A percentile compares a stretch with the other conserved stretches of the same genome.
These are phyloP conservation scores for Adela reaumurella DNA, from an alignment of 2,888 invertebrate genomes.

Conservation along the genomic window DNA sequence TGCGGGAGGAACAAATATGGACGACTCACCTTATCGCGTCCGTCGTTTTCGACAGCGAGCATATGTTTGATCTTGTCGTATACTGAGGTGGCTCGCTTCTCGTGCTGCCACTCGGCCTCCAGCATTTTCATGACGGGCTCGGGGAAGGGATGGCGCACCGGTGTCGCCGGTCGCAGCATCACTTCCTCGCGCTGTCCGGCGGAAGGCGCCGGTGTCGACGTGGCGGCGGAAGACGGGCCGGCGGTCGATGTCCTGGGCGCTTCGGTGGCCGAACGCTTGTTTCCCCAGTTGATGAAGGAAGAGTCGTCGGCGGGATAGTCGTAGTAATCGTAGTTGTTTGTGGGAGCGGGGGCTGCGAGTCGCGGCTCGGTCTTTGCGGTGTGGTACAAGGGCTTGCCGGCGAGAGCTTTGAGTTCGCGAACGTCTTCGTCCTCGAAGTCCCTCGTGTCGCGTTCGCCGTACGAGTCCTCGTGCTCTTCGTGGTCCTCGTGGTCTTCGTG, in stretches of 20 bases:
- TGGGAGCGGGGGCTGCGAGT: constrained; percentile 18
- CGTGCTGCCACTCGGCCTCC: constrained; percentile 21
- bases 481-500: constrained; percentile 6
- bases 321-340: constrained; percentile 22
- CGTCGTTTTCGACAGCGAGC: constrained; percentile 48
- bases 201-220: constrained; percentile 30
- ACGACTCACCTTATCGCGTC: constrained; percentile 53
- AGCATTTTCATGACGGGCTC: constrained; percentile 50
- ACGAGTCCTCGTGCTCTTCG: constrained; percentile 11
- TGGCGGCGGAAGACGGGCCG: not conserved
- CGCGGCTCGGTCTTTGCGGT: constrained; percentile 42
- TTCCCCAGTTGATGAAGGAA: constrained; percentile 51
- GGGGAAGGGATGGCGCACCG: constrained; percentile 48
- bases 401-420: constrained; percentile 60
- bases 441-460: constrained; percentile 16
- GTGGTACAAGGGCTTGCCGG: constrained; percentile 49
- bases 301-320: constrained; percentile 44
- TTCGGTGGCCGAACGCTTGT: constrained; percentile 43
- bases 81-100: constrained; percentile 35
- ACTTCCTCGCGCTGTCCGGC: constrained; percentile 63
- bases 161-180: constrained; percentile 57
- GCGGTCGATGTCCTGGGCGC: constrained; percentile 27
- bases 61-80: constrained; percentile 57
- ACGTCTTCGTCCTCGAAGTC: constrained; percentile 63
- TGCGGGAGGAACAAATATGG: constrained; percentile 10